Evolutionary conservation across 2,797 vertebrate species (phyloP), one percentile per base, ranked within the genome.

Genomic region (Melanotaenia parkinsoni): DNA sequence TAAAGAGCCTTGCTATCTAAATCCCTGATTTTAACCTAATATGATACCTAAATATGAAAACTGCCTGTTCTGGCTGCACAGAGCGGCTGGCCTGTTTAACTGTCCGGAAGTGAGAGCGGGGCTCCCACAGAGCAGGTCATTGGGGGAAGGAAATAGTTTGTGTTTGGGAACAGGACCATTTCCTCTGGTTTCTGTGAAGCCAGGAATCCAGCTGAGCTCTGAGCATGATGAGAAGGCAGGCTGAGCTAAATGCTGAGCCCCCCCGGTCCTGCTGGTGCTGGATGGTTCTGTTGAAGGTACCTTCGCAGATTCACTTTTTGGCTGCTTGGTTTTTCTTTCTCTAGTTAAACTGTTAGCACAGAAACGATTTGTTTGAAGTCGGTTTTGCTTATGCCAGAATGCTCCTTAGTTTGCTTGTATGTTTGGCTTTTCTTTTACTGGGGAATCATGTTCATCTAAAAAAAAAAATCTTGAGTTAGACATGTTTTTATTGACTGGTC

Each of bases 111-210:
- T 68, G 33, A 73, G 84, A 88, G 86, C 84, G 18, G 73, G 80
- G 76, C 88, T 90, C 88, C 89, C 85, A 88, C 57, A 57, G 85
- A 85, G 85, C 83, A 79, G 89, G 83, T 91, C 81, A 63, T 78
- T 80, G 83, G 83, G 86, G 90, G 90, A 83, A 92, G 92, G 92
- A 92, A 93, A 93, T 91, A 89, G 88, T 92, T 93, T 92, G 84
- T 92, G 90, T 91, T 91, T 89, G 86, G 90, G 89, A 91, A 91
- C 90, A 79, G 86, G 80, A 86, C 87, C 88, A 74, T 92, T 93
- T 94, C 91, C 92, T 93, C 67, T 90, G 63, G 81, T 83, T 84
- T 90, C 89, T 88, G 73, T 88, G 89, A 91, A 90, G 88, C 85
- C 83, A 63, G 82, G 67, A 90, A 68, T 86, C 86, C 69, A 84